Conservation (phyloP, 2,888 invertebrate species). For the Barypeithes pellucidus region DNA sequence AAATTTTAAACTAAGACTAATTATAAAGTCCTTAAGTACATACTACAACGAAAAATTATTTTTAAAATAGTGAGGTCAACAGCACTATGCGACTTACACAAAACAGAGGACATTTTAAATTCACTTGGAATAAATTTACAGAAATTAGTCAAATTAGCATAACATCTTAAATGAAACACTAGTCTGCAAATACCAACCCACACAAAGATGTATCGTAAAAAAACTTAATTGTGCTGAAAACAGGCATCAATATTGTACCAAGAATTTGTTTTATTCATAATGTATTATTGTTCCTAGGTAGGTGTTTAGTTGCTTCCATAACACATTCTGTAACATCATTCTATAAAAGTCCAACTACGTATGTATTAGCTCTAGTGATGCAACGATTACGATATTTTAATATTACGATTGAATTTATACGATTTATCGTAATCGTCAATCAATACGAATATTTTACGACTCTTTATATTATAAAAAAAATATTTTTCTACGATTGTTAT, state of each 20-base stretch:
- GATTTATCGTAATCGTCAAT: too few species aligned
- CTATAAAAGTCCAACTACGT: too few species aligned
- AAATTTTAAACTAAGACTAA: not conserved
- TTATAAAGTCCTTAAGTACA: not conserved
- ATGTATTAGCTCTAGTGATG: too few species aligned
- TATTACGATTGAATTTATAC: too few species aligned
- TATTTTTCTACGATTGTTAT: too few species aligned
- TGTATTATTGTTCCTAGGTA: not conserved
- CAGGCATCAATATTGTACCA: not conserved
- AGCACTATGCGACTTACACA: constrained; percentile 4
- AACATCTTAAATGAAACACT: constrained; percentile 11
- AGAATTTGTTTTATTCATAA: constrained; percentile 2
- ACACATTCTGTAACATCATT: not conserved
- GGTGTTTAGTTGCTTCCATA: not conserved
- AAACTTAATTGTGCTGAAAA: not conserved
- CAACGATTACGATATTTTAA: too few species aligned
- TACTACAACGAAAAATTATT: not conserved
- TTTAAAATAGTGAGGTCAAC: constrained; percentile 2
- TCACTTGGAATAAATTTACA: constrained; percentile 14
- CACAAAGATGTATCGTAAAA: not conserved
- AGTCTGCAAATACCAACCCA: constrained; percentile 18
- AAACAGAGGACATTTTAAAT: not conserved
- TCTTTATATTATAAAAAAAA: too few species aligned
- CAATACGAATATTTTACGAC: too few species aligned
- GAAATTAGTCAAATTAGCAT: constrained; percentile 18